Evolutionary conservation across 2,113 vertebrate genomes (phyloP), one percentile per base, ranked within the genome.

Genomic region (Menidia beryllina): DNA sequence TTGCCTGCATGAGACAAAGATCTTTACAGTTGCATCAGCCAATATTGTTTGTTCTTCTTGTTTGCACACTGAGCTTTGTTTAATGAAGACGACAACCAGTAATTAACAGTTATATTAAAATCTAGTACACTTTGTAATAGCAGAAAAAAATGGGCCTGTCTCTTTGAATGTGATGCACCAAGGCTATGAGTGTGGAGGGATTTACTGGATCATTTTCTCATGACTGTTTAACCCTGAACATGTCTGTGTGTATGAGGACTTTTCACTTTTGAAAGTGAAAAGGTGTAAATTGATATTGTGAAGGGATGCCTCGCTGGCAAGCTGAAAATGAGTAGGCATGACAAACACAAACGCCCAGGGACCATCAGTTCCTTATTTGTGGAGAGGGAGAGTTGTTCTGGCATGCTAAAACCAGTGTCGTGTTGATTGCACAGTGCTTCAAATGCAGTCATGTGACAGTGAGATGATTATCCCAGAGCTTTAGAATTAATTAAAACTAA

Each of bases 231-330:
- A 41, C 55, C 36, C 41, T 30, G 63, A 36, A 50, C 34, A 54
- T 75, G 41, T 11, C 23, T 7, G 49, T 70, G 71, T 77, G 45
- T 7, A 24, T 72, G 75, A 86, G 81, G 0, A 23, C 82, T 69
- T 75, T 65, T 69, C 79, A n/a, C n/a, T n/a, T n/a, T n/a, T n/a
- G n/a, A n/a, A n/a, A n/a, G n/a, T n/a, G n/a, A n/a, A n/a, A 86
- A 74, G 71, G 64, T 85, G 85, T 78, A 80, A 89, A 86, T 84
- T 88, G 38, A 69, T 86, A 82, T 86, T 78, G 73, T 60, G 72
- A 69, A 85, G 69, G 2, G 24, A 75, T 47, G 71, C 71, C 53
- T 39, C 75, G 54, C 21, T 13, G 2, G 50, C 39, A 76, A 62
- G 79, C 66, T 71, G 77, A 60, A 74, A 86, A 86, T 75, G 69